Percentiles rank a stretch among this genome's conserved stretches.
phyloP scores from a whole-genome alignment of 2,888 invertebrate genomes.

The Phasia obesa region DNA sequence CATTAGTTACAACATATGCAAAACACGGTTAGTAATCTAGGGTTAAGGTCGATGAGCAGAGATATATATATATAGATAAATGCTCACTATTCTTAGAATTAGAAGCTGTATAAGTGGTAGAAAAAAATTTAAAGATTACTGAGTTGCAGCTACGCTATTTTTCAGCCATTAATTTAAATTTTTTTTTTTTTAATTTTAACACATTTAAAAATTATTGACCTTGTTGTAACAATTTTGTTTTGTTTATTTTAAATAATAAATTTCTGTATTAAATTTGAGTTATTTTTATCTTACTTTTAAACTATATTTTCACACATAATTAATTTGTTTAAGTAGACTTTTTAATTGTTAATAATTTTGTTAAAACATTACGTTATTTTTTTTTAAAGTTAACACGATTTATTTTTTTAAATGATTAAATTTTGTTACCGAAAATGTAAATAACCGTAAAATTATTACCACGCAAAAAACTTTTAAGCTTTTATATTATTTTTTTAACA shows the following conservation, averaged over 20 bases:
- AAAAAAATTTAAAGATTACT: too few species aligned
- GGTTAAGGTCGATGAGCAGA: too few species aligned
- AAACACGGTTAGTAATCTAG: too few species aligned
- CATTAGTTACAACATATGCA: too few species aligned
- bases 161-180: too few species aligned
- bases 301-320: constrained; percentile 52
- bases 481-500: constrained; percentile 29
- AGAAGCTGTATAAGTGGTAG: too few species aligned
- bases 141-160: too few species aligned
- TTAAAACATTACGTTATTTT: not conserved
- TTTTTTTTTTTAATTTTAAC: not conserved
- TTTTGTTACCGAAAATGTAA: constrained; percentile 49
- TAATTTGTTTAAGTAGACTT: constrained; percentile 32
- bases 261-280: not conserved
- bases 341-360: constrained; percentile 25
- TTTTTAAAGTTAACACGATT: not conserved
- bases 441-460: constrained; percentile 59
- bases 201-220: not conserved
- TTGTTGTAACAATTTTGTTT: constrained; percentile 43
- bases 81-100: too few species aligned
- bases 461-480: constrained; percentile 48
- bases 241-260: constrained; percentile 11
- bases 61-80: too few species aligned
- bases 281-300: constrained; percentile 50
- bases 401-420: constrained; percentile 20